phyloP scores from a whole-genome alignment of 1,140 invertebrate genomes.

The Myzus persicae region DNA sequence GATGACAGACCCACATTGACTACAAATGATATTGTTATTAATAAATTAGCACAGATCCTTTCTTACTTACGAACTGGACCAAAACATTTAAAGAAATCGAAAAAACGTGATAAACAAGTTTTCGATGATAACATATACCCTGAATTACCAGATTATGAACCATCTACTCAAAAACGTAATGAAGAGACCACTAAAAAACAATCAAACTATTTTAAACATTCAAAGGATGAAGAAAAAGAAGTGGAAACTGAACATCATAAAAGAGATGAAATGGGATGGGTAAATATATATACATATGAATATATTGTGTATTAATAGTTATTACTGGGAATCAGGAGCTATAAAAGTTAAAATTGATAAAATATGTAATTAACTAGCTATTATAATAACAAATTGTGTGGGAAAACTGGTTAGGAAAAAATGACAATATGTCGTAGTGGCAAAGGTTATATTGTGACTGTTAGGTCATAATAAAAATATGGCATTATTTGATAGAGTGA shows the following conservation, averaged over 20 bases:
- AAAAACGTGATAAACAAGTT: slow-evolving; percentile 72
- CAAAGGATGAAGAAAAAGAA: slow-evolving; percentile 62
- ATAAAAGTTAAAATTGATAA: neutral
- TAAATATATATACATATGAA: neutral
- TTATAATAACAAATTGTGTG: too few relatives aligned
- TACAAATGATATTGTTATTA: slow-evolving; percentile 95
- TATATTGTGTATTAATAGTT: neutral
- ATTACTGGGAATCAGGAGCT: neutral
- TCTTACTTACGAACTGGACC: slow-evolving; percentile 88
- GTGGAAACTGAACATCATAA: slow-evolving; percentile 50
- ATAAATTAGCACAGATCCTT: slow-evolving; percentile 96
- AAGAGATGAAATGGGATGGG: slow-evolving; percentile 54
- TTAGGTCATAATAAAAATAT: too few relatives aligned
- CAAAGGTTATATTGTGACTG: too few relatives aligned
- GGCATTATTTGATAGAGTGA: too few relatives aligned
- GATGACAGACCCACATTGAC: slow-evolving; percentile 83
- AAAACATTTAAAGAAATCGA: slow-evolving; percentile 79
- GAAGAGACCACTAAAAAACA: slow-evolving; percentile 65
- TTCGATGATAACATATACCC: slow-evolving; percentile 89
- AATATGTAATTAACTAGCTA: too few relatives aligned
- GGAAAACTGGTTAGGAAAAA: too few relatives aligned
- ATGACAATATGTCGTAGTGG: too few relatives aligned
- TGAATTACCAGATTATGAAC: slow-evolving; percentile 91
- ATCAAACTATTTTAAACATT: slow-evolving; percentile 66
- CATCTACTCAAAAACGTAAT: slow-evolving; percentile 66